Base-by-base conservation (phyloP, 2,113 vertebrate species). In the Falco punctatus region DNA sequence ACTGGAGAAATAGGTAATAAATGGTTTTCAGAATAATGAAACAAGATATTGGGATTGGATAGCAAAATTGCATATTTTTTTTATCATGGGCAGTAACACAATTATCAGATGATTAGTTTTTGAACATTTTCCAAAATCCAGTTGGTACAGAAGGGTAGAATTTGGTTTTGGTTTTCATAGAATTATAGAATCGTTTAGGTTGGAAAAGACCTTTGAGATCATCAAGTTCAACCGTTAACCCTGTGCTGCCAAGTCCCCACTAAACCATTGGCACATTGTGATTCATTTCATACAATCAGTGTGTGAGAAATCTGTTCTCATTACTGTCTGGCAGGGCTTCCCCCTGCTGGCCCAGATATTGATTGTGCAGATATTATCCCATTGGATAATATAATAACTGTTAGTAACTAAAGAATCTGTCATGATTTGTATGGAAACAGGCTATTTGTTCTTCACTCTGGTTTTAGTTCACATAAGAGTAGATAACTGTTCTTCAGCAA, bases 351-450 rank as follows among this genome's bases (percentile, higher is more conserved):
- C 13, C 12, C 5, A 5, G 27, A 44, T 94, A 81, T 91, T 33
- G 75, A 3, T 33, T 69, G 11, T 73, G 14, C 4, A 0, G 30
- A 1, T 70, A 2, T 66, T 69, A 46, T 59, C 42, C 2, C 1
- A 5, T 42, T 28, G 12, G n/a, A 19, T 78, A 55, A 66, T 32
- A 23, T 32, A 59, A 11, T 40, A 38, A 59, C 55, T 52, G 17
- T 49, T 80, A 22, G 42, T 65, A 84, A 61, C 55, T 86, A 51
- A 74, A 62, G 40, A 49, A 44, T 74, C 6, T 71, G 20, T 67
- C 46, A 10, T 44, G 38, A 46, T 88, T 74, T 61, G 9, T 83
- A 33, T 19, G n/a, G 75, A 79, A 87, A 52, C 61, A 22, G 13
- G 13, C 10, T 89, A 54, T 86, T 90, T 84, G 15, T 86, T 90